A percentile compares a stretch with the other conserved stretches of the same genome.
These are phyloP conservation scores for Amazona finschi DNA, from an alignment of 2,797 vertebrate genomes.

Conservation along the genomic window DNA sequence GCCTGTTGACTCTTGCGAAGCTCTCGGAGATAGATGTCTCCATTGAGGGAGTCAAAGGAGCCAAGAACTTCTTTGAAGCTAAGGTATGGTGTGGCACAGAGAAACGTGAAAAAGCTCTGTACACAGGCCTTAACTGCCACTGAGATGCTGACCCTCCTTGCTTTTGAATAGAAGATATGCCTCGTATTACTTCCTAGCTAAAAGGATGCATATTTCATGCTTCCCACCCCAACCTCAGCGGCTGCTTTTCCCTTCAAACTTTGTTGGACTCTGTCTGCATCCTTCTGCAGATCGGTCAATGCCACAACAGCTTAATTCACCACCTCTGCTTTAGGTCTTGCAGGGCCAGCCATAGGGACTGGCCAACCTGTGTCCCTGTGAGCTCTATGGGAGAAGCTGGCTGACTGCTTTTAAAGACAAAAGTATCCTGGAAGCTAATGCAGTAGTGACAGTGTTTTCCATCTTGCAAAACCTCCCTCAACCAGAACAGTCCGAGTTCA, in stretches of 20 bases:
- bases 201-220: background rate
- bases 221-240: background rate
- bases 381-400: background rate
- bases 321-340: background rate
- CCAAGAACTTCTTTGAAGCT: conserved; percentile 95
- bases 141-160: background rate
- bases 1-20: conserved; percentile 89
- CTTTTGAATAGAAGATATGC: background rate
- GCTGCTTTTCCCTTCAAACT: background rate
- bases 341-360: background rate
- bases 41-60: conserved; percentile 91
- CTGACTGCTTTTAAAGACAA: background rate
- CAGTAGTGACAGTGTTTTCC: background rate
- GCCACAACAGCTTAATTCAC: background rate
- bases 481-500: background rate
- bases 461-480: background rate
- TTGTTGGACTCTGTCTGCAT: background rate
- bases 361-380: background rate
- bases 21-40: conserved; percentile 93
- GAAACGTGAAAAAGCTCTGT: background rate
- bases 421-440: background rate
- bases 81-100: conserved; percentile 80
- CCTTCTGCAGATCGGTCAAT: background rate
- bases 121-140: accelerated
- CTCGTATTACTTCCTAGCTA: background rate